Conservation (phyloP, 2,797 vertebrate species). For the Erpetoichthys calabaricus region DNA sequence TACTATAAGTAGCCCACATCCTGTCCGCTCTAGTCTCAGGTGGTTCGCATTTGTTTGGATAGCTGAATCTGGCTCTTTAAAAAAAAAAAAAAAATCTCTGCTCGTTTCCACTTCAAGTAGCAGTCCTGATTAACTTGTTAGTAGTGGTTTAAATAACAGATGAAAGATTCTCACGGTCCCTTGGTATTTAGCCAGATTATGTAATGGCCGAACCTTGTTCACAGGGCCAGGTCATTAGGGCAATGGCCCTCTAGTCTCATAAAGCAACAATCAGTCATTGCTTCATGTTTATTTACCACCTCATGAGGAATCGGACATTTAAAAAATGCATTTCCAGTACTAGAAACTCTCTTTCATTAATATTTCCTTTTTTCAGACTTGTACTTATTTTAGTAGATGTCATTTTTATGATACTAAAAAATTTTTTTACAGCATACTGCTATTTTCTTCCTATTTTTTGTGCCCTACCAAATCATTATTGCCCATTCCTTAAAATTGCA, state of each 20-base stretch:
- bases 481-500: no score
- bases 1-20: slow-evolving; percentile 97
- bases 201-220: neutral
- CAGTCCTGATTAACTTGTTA: slow-evolving; percentile 60
- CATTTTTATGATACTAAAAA: no score
- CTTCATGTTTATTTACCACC: no score
- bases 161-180: slow-evolving; percentile 30
- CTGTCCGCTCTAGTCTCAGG: slow-evolving; percentile 91
- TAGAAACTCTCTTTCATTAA: no score
- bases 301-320: no score
- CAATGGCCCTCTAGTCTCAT: slow-evolving; percentile 15
- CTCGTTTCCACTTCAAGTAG: slow-evolving; percentile 46
- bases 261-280: slow-evolving; percentile 9
- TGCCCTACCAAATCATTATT: no score
- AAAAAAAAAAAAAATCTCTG: slow-evolving; percentile 43
- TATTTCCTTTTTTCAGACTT: no score
- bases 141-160: slow-evolving; percentile 34
- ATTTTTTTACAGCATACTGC: no score
- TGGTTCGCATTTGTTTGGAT: slow-evolving; percentile 85
- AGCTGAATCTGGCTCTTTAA: slow-evolving; percentile 56
- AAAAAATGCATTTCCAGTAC: no score
- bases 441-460: no score
- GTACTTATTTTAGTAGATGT: no score
- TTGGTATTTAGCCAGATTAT: slow-evolving; percentile 23
- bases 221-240: neutral